phyloP scores from a whole-genome alignment of 2,113 vertebrate genomes.

The Hipposideros armiger region DNA sequence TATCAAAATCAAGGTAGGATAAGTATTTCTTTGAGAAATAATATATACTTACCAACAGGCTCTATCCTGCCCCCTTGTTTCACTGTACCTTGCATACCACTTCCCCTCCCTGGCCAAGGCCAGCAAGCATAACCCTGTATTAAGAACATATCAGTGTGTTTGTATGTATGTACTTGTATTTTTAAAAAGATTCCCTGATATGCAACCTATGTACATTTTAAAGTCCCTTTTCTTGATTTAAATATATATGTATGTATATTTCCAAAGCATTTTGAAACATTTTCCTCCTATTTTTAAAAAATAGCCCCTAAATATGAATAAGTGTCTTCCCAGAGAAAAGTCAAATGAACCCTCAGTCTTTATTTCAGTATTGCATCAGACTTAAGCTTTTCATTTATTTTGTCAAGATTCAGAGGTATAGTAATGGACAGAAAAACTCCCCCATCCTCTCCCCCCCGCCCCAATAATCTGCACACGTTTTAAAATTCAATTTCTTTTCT shows the following conservation, averaged over 20 bases:
- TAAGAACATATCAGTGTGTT: not conserved
- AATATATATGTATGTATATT: constrained; percentile 78
- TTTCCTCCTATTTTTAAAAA: constrained; percentile 78
- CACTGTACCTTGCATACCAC: constrained; percentile 66
- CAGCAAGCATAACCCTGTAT: not conserved
- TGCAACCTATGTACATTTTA: constrained; percentile 61
- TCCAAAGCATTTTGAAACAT: constrained; percentile 71
- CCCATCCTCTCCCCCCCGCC: constrained; percentile 40
- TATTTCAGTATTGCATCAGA: constrained; percentile 68
- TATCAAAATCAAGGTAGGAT: constrained; percentile 83
- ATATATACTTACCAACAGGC: constrained; percentile 83
- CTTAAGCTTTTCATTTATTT: constrained; percentile 82
- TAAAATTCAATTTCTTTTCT: constrained; percentile 77
- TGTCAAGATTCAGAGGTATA: constrained; percentile 75
- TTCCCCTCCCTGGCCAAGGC: constrained; percentile 75
- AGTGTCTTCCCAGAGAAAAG: constrained; percentile 80
- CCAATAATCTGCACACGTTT: constrained; percentile 58
- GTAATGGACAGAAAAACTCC: constrained; percentile 60
- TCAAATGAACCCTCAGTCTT: constrained; percentile 79
- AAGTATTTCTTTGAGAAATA: constrained; percentile 84
- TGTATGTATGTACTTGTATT: not conserved
- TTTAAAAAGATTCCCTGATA: constrained; percentile 8
- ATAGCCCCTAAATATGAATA: constrained; percentile 81
- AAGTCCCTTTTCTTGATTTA: constrained; percentile 74
- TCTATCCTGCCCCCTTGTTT: constrained; percentile 83